Conservation (phyloP, 2,113 vertebrate species). For the Crotalus helleri region DNA sequence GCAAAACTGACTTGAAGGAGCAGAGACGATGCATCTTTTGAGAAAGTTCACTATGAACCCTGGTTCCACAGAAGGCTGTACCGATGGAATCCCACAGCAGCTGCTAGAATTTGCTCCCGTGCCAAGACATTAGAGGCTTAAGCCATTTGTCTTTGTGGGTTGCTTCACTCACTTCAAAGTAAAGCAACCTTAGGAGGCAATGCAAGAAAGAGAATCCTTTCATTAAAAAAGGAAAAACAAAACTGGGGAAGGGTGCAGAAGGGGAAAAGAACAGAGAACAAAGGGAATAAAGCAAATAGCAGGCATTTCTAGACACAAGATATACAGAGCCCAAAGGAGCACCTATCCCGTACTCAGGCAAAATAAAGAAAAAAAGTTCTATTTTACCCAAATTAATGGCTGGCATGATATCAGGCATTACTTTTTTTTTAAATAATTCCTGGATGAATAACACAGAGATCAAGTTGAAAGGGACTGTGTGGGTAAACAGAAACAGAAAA, state of each 20-base stretch:
- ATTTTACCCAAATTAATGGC: background rate
- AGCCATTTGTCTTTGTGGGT: accelerated
- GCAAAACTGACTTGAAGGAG: background rate
- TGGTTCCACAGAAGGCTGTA: accelerated
- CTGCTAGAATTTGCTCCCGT: background rate
- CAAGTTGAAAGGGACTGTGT: slow-evolving; percentile 22
- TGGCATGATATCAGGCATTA: background rate
- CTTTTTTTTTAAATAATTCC: background rate
- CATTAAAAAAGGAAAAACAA: background rate
- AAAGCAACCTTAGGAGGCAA: background rate
- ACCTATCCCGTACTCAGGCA: background rate
- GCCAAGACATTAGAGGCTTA: slow-evolving; percentile 12
- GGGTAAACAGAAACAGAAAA: slow-evolving; percentile 39
- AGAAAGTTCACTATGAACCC: accelerated
- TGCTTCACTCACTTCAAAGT: background rate
- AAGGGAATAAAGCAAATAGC: background rate
- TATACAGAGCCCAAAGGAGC: background rate
- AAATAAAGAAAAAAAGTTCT: background rate
- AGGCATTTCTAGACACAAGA: background rate
- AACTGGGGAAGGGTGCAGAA: background rate
- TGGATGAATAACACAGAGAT: background rate
- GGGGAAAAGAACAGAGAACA: background rate
- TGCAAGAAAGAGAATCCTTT: background rate
- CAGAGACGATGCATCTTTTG: accelerated
- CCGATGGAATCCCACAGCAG: background rate